Conservation (phyloP, 2,888 invertebrate species). For the Leistus spinibarbis region DNA sequence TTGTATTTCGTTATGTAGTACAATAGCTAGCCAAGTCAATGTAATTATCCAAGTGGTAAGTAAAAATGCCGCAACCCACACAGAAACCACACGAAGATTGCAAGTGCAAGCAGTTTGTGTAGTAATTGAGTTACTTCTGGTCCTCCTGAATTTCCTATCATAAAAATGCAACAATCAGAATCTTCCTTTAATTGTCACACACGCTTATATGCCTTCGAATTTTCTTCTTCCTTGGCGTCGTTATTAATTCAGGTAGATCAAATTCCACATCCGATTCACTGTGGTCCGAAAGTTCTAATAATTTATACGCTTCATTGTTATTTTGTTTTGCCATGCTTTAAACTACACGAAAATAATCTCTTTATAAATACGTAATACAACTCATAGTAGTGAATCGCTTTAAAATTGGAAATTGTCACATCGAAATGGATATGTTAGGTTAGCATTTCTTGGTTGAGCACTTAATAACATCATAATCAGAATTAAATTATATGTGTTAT, state of each 20-base stretch:
- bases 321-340: slow-evolving; percentile 17
- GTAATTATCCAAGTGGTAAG: slow-evolving; percentile 54
- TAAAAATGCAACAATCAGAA: slow-evolving; percentile 4
- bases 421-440: slow-evolving; percentile 25
- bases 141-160: slow-evolving; percentile 19
- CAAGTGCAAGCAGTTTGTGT: slow-evolving; percentile 20
- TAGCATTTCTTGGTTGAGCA: slow-evolving; percentile 9
- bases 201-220: slow-evolving; percentile 40
- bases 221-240: slow-evolving; percentile 45
- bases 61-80: slow-evolving; percentile 51
- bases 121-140: slow-evolving; percentile 13
- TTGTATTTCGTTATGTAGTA: slow-evolving; percentile 54
- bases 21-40: slow-evolving; percentile 54
- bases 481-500: slow-evolving; percentile 6
- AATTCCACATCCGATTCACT: slow-evolving; percentile 59
- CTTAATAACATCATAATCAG: slow-evolving; percentile 15
- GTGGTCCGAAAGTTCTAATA: slow-evolving; percentile 66
- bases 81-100: slow-evolving; percentile 47
- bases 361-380: not conserved
- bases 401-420: slow-evolving; percentile 19
- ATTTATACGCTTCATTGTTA: slow-evolving; percentile 69
- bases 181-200: no score
- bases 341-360: not conserved
- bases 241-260: slow-evolving; percentile 43
- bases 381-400: not conserved